Base-by-base conservation (phyloP, 2,113 vertebrate genomes). In the Odocoileus hemionus region DNA sequence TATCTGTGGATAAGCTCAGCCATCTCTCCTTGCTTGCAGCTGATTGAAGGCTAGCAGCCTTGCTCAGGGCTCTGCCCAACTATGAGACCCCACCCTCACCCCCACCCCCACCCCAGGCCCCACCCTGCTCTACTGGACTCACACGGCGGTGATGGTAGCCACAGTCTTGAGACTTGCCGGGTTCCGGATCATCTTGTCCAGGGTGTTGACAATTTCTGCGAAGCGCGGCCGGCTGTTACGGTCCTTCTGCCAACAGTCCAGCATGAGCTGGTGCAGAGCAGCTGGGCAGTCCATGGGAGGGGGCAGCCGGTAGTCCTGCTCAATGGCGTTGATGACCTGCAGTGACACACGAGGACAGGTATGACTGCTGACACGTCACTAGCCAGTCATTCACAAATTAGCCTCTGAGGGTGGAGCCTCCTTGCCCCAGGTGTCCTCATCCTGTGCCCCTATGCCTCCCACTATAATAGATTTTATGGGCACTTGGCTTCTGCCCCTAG, bases 191-290 rank as follows among this genome's bases (percentile, higher is more conserved):
- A 99, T 99, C 98, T 99, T 99, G 98, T 99, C 99, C 10, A 99
- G 98, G 54, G 99, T 99, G 98, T 99, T 99, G 98, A 99, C 99
- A 14, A 99, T 99, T 98, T 99, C 99, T 0, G 99, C 98, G 99
- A 99, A 99, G 95, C 99, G 99, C 5, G 99, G 99, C 92, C 99
- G 99, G 78, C 99, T 99, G 64, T 99, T 99, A 87, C 99, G 99
- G 98, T 99, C 99, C 98, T 99, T 99, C 98, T 99, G 99, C 99
- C 99, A 99, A 97, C 99, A 99, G 98, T 99, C 99, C 96, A 99
- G 98, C 99, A 99, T 99, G 92, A 99, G 98, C 98, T 99, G 99
- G 98, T 99, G 99, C 60, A 99, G 99, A 17, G 99, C 99, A 2
- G 99, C 99, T 0, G 99, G 99, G 89, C 99, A 99, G 98, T 99